Base-by-base conservation (phyloP, 2,888 invertebrate species). In the Dendrolimus pini region DNA sequence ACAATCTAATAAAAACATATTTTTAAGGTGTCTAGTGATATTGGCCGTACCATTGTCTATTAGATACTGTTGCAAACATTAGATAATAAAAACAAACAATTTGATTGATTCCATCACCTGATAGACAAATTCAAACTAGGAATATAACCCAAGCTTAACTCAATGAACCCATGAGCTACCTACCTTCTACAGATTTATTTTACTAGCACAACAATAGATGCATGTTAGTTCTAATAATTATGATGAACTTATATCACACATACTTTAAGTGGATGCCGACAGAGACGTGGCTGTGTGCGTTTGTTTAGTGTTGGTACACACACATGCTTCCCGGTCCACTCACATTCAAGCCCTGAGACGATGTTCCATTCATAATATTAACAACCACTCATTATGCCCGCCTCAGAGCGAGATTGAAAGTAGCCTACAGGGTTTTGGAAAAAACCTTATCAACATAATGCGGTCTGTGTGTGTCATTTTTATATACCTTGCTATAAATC, bases 361-460 rank as follows among this genome's bases (percentile, higher is more conserved):
- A 84, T 79, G 79, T 78, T 87, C 82, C 87, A 88, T 88, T 88
- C 88, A 88, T 88, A 86, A 86, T 84, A 83, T 85, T 84, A 85
- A 87, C 85, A 87, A 83, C 85, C 83, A 77, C 84, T 87, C 83
- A 86, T 87, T 87, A 86, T 83, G 72, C 74, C 56, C 68, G 76
- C 71, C 79, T 73, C 76, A 73, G 75, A 77, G 79, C 74, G 80
- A 76, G 78, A 78, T 70, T 72, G 70, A 72, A 73, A 75, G 69
- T 73, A 67, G 77, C 78, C 75, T 75, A 68, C 68, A 75, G 80
- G 77, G 75, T 72, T 71, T 73, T 65, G 65, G 69, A 69, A 75
- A 76, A 71, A 68, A 68, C 67, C 61, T 62, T 66, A 63, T 61
- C 60, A 66, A 61, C 58, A 59, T 58, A 60, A 62, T 62, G 61